Percentiles rank a stretch among this genome's conserved stretches.
These are phyloP conservation scores for Vanessa atalanta DNA, from an alignment of 1,140 invertebrate species.

Conservation along the genomic window DNA sequence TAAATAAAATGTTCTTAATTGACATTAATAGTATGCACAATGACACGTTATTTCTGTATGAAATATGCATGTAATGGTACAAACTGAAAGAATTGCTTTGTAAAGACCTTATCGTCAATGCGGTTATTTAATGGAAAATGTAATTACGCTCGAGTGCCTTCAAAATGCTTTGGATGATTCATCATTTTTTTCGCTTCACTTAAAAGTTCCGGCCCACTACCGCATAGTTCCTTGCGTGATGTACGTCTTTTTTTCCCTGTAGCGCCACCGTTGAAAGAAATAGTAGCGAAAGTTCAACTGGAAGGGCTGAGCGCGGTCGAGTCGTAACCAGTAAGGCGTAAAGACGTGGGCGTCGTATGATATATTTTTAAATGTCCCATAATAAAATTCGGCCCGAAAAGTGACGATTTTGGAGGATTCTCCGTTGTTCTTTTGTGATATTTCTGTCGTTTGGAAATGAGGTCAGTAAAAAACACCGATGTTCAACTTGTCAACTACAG, in stretches of 20 bases:
- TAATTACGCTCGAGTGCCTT: conserved; percentile 41
- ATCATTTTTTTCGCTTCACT: conserved; percentile 30
- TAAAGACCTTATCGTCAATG: conserved; percentile 30
- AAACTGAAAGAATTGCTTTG: conserved; percentile 23
- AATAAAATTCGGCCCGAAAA: conserved; percentile 24
- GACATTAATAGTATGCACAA: not conserved
- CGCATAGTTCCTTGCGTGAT: conserved; percentile 27
- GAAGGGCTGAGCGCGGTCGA: conserved; percentile 30
- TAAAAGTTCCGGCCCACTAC: conserved; percentile 24
- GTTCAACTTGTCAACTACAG: not conserved
- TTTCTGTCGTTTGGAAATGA: conserved; percentile 13
- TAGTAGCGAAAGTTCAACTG: conserved; percentile 21
- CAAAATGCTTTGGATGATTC: conserved; percentile 38
- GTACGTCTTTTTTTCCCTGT: conserved; percentile 27
- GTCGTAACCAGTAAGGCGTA: conserved; percentile 20
- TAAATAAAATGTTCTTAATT: too few species aligned
- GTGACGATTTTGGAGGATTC: conserved; percentile 13
- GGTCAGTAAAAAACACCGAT: conserved; percentile 13
- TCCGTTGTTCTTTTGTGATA: conserved; percentile 15
- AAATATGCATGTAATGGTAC: conserved; percentile 25
- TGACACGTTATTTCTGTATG: not conserved
- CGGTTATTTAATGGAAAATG: conserved; percentile 41
- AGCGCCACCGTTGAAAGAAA: conserved; percentile 33
- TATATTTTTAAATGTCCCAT: conserved; percentile 34
- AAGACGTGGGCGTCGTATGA: conserved; percentile 25